Base-by-base conservation (phyloP, 2,888 invertebrate species). In the Lasioglossum calceatum region DNA sequence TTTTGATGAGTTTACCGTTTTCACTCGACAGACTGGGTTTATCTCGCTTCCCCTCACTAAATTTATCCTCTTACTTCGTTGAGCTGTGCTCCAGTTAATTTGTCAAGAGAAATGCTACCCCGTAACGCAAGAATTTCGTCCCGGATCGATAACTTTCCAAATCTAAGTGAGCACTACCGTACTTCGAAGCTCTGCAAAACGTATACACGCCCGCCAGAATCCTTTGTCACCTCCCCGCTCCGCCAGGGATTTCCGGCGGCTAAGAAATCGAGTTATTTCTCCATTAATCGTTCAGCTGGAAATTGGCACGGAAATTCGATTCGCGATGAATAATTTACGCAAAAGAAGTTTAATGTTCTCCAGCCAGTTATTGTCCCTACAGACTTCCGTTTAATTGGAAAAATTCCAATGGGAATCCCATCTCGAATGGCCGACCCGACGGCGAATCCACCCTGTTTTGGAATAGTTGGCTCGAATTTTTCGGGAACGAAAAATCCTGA, bases 201-300 rank as follows among this genome's bases (percentile, higher is more conserved):
- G 5, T 10, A 39, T 8, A 36, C 67, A 23, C 10, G 23, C 23
- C 23, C 23, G 70, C 1, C 23, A 23, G 23, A 70, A 70, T 12
- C 70, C 70, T 39, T 70, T 39, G 39, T 39, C 39, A 39, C 19
- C 70, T 70, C 39, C 19, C 23, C 19, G 39, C 23, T 23, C 70
- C 10, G 39, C 12, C 39, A 39, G 71, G 39, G 42, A 71, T 71
- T 71, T 71, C 42, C 39, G n/a, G 39, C 39, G 42, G n/a, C 71
- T 42, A 71, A 71, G 71, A n/a, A 71, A 71, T 71, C 39, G n/a
- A 71, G 71, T 71, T 71, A 71, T 42, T 71, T n/a, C 71, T 14
- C 39, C 42, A 39, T 42, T 42, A 71, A 64, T 71, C 39, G 39
- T n/a, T 42, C 42, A n/a, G 71, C 42, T 71, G 39, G 23, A 39